Conservation (phyloP, 2,113 vertebrate species). For the Macquaria ambigua region DNA sequence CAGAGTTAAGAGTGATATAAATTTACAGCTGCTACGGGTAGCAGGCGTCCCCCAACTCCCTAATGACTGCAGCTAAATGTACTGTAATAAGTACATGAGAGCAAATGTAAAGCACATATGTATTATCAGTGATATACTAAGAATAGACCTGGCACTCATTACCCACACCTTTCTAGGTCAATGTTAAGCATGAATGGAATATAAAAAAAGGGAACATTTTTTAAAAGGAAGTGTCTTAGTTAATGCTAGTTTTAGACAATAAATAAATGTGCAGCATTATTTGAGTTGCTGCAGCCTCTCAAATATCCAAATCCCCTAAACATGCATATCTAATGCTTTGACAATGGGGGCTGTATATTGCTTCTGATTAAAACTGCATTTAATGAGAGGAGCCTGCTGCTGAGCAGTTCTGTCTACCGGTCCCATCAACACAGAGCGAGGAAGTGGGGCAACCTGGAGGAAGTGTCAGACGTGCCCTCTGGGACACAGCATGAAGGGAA, state of each 20-base stretch:
- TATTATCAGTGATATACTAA: constrained; percentile 43
- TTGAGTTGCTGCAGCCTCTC: constrained; percentile 3
- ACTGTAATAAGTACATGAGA: constrained; percentile 41
- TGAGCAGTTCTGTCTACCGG: constrained; percentile 41
- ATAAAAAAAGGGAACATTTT: not conserved
- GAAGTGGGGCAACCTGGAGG: constrained; percentile 58
- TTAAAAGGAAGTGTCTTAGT: not conserved
- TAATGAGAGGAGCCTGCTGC: constrained; percentile 61
- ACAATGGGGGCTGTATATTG: constrained; percentile 34
- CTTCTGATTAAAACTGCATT: constrained; percentile 39
- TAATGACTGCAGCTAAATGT: constrained; percentile 65
- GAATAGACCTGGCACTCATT: constrained; percentile 46
- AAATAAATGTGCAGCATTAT: constrained; percentile 40
- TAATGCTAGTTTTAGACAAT: constrained; percentile 34
- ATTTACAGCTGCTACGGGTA: constrained; percentile 35
- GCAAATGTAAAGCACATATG: constrained; percentile 41
- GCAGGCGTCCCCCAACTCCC: constrained; percentile 46
- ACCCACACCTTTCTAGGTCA: constrained; percentile 52
- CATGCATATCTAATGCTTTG: constrained; percentile 40
- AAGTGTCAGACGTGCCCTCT: constrained; percentile 56
- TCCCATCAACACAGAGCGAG: constrained; percentile 35
- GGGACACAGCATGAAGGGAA: constrained; percentile 50
- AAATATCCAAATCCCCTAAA: constrained; percentile 24
- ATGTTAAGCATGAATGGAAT: constrained; percentile 28
- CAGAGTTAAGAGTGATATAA: constrained; percentile 26